These are phyloP conservation scores for Rhinophrynus dorsalis DNA, from an alignment of 2,797 vertebrate species.

Conservation along the genomic window DNA sequence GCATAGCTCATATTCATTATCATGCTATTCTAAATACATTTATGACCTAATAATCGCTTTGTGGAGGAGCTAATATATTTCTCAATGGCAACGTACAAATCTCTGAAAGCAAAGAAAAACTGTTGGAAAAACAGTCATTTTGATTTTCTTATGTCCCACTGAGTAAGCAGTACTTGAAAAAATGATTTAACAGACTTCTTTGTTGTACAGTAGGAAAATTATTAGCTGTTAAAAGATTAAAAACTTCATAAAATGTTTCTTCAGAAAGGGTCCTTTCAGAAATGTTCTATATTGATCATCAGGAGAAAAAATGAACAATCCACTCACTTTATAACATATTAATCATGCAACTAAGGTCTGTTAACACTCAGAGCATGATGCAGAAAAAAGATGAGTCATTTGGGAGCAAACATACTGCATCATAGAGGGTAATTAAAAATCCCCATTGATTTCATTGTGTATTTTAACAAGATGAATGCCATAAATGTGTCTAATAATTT, in stretches of 20 bases:
- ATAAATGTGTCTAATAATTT: too few species aligned
- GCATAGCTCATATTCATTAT: neutral
- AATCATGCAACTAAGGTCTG: constrained; percentile 33
- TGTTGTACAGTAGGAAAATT: constrained; percentile 28
- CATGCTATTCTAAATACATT: neutral
- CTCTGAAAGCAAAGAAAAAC: constrained; percentile 8
- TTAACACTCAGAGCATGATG: constrained; percentile 34
- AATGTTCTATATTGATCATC: constrained; percentile 18
- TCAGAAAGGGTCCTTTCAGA: constrained; percentile 45
- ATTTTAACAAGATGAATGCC: too few species aligned
- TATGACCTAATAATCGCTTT: neutral
- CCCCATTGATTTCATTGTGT: too few species aligned
- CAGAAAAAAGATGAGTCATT: too few species aligned
- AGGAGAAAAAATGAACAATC: constrained; percentile 30
- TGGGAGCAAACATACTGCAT: too few species aligned
- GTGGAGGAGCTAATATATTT: neutral
- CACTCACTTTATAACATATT: constrained; percentile 40
- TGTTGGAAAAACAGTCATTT: constrained; percentile 19
- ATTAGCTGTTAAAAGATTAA: constrained; percentile 42
- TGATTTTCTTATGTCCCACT: constrained; percentile 7
- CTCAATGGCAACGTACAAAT: neutral
- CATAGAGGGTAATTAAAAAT: too few species aligned
- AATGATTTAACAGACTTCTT: constrained; percentile 18
- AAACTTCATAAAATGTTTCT: constrained; percentile 14
- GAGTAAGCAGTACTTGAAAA: neutral